Conservation (phyloP, 2,888 invertebrate genomes). For the Ectemnius cavifrons region DNA sequence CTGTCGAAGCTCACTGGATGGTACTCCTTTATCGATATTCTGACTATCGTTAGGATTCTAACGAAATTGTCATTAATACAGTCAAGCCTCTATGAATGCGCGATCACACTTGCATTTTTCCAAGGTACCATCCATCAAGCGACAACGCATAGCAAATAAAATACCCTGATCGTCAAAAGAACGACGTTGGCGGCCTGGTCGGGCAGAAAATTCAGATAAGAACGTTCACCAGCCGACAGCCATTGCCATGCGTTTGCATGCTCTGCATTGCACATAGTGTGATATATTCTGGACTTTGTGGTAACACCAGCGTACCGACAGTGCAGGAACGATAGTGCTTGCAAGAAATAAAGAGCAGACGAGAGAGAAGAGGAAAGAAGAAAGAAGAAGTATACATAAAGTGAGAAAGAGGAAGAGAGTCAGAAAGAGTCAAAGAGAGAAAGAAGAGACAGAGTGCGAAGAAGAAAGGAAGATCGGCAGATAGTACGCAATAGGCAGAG, state of each 20-base stretch:
- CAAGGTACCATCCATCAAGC: background rate
- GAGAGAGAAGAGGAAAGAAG: background rate
- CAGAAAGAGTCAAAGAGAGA: background rate
- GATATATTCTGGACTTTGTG: too few relatives aligned
- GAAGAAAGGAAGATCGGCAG: slow-evolving; percentile 26
- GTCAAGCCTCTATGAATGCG: too few relatives aligned
- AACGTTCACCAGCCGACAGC: slow-evolving; percentile 17
- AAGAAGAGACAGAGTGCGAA: slow-evolving; percentile 10
- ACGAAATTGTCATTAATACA: too few relatives aligned
- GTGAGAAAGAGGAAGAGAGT: background rate
- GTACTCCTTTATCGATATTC: too few relatives aligned
- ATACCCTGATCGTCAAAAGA: slow-evolving; percentile 20
- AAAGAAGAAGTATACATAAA: background rate
- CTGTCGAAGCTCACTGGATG: slow-evolving; percentile 5
- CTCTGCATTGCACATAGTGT: slow-evolving; percentile 13
- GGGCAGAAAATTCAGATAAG: slow-evolving; percentile 17
- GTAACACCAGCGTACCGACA: too few relatives aligned
- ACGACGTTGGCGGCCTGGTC: slow-evolving; percentile 5
- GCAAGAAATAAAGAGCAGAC: background rate
- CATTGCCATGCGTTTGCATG: slow-evolving; percentile 25
- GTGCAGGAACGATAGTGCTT: background rate
- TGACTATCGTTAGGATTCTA: too few relatives aligned
- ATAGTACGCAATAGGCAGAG: slow-evolving; percentile 27
- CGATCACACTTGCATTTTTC: too few relatives aligned
- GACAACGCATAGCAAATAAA: slow-evolving; percentile 34